Base-by-base conservation (phyloP, 2,888 invertebrate genomes). In the Amiota mariae region DNA sequence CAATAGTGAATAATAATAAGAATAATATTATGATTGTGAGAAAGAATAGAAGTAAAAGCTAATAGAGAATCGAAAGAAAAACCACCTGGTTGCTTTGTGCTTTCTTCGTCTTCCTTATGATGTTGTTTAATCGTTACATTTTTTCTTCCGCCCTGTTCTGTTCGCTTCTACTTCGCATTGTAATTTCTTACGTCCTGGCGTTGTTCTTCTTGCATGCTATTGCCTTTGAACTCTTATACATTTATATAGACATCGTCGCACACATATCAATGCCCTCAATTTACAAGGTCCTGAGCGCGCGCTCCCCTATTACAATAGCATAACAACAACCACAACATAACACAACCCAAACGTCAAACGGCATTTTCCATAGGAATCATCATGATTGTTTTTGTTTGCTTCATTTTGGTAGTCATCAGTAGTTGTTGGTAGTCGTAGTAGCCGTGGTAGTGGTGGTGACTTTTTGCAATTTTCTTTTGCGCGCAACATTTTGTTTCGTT, bases 1-100 rank as follows among this genome's bases (percentile, higher is more conserved):
- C 24, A 75, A 82, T 73, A 77, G 84, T 85, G 73, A 71, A 71
- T 75, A 71, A 73, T 72, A 73, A n/a, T 24, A 36, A 36, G 6
- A 36, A 36, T 36, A 36, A 36, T 68, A 75, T 66, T 48, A 51
- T 47, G 36, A 71, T 76, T 80, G 77, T 79, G 79, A 77, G 75
- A 77, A 77, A 67, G 57, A 70, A 49, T 71, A 73, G 54, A n/a
- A 15, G 54, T 0, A 54, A 12, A 54, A 15, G 12, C 36, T 36
- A 54, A 54, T n/a, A 54, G 54, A 15, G 36, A 36, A 6, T n/a
- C 20, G 20, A 59, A 9, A 59, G 15, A 11, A 24, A 20, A 59
- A 59, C 20, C 20, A 59, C 18, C 15, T 15, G 15, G 59, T 63
- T 64, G 51, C 66, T 63, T 66, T 64, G 59, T 71, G 64, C 46